Evolutionary conservation across 2,888 invertebrate species (phyloP).

Genomic region (Helleia helle): DNA sequence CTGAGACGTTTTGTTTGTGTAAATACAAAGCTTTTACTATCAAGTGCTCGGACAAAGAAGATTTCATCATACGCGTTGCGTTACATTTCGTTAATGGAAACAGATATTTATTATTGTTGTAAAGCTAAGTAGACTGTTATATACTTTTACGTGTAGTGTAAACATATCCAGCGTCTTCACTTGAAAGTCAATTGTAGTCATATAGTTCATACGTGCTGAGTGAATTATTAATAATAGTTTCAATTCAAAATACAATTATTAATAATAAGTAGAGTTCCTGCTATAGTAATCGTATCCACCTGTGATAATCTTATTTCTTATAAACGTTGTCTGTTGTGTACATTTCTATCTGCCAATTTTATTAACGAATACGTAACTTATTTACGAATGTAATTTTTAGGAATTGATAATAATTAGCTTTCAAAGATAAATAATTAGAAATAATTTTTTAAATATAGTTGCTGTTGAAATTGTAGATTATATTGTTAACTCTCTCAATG

Average conservation of each 20-base stretch:
- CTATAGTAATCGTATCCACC: constrained; percentile 59
- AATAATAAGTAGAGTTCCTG: constrained; percentile 60
- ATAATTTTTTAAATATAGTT: constrained; percentile 26
- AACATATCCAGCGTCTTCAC: constrained; percentile 50
- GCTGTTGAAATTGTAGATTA: constrained; percentile 23
- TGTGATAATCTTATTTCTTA: constrained; percentile 55
- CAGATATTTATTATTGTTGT: constrained; percentile 41
- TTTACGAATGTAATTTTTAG: constrained; percentile 32
- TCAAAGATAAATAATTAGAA: constrained; percentile 12
- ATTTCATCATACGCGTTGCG: constrained; percentile 43
- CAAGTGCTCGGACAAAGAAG: constrained; percentile 72
- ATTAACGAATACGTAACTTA: constrained; percentile 28
- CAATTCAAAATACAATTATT: constrained; percentile 34
- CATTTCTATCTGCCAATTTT: constrained; percentile 44
- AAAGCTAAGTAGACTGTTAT: constrained; percentile 34
- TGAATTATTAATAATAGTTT: constrained; percentile 32
- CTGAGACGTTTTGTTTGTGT: constrained; percentile 71
- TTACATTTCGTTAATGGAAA: constrained; percentile 41
- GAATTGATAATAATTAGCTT: constrained; percentile 24
- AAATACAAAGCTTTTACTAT: constrained; percentile 70
- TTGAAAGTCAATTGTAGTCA: constrained; percentile 59
- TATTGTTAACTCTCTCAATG: constrained; percentile 9
- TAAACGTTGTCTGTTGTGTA: constrained; percentile 40
- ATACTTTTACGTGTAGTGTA: constrained; percentile 36
- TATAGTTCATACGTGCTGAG: constrained; percentile 33